Percentiles rank a stretch among this genome's conserved stretches.
Conservation (phyloP, 2,888 invertebrate genomes). For the Drosophila longiperda region DNA sequence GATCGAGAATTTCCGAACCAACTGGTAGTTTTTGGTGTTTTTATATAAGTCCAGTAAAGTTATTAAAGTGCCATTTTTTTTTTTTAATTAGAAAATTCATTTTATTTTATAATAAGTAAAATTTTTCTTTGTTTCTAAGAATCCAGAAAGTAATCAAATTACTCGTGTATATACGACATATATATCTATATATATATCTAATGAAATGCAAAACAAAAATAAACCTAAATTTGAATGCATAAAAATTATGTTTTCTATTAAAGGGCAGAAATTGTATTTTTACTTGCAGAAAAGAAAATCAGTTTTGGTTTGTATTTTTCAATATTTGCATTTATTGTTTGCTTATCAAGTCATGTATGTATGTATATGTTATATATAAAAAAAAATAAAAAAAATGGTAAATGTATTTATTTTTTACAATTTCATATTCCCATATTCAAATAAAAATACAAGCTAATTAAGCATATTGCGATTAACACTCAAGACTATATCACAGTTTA, state of each 20-base stretch:
- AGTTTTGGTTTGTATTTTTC: neutral
- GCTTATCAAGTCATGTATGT: constrained; percentile 36
- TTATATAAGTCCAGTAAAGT: neutral
- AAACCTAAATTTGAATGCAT: neutral
- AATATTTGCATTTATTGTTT: constrained; percentile 43
- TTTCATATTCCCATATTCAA: constrained; percentile 18
- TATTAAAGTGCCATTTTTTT: neutral
- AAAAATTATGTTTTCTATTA: neutral
- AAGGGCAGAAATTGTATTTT: neutral
- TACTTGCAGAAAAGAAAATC: neutral
- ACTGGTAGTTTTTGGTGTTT: no score
- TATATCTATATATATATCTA: neutral
- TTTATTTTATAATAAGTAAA: neutral
- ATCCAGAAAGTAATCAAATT: neutral
- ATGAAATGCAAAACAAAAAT: neutral
- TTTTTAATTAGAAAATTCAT: neutral
- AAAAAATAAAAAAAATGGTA: constrained; percentile 35
- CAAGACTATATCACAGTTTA: constrained; percentile 68
- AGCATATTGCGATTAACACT: constrained; percentile 62
- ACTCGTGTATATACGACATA: no score
- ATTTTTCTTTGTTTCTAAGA: neutral
- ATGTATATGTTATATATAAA: constrained; percentile 3
- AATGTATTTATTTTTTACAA: constrained; percentile 44
- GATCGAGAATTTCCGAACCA: neutral
- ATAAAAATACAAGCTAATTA: constrained; percentile 53